phyloP scores from a whole-genome alignment of 30 jellyfish, hydroid and myxozoan genomes.

The Clytia hemisphaerica region DNA sequence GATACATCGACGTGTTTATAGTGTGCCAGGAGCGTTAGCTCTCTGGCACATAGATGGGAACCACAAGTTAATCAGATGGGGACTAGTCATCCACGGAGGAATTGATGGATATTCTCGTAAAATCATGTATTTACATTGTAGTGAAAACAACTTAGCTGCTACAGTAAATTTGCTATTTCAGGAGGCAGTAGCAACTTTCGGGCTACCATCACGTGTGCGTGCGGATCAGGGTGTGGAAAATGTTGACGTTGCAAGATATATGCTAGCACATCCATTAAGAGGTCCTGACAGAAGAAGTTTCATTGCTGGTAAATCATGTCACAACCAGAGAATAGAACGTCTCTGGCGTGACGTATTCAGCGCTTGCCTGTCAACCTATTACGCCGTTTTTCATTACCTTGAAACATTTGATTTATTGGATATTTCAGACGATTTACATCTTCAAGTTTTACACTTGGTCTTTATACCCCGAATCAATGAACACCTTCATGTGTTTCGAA shows the following conservation, averaged over 20 bases:
- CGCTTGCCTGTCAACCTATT: neutral
- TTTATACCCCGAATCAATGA: constrained; percentile 16
- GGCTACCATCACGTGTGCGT: constrained; percentile 39
- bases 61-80: constrained; percentile 32
- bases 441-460: constrained; percentile 4
- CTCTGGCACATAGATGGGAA: constrained; percentile 46
- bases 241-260: constrained; percentile 34
- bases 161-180: constrained; percentile 18
- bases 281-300: constrained; percentile 25
- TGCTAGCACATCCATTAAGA: constrained; percentile 23
- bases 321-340: constrained; percentile 17
- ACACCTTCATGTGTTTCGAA: constrained; percentile 10
- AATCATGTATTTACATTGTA: constrained; percentile 18
- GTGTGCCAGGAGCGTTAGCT: constrained; percentile 32
- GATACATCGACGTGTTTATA: constrained; percentile 15
- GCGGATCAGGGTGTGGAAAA: constrained; percentile 49
- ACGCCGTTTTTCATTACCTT: neutral
- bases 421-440: neutral
- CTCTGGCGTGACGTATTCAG: constrained; percentile 16
- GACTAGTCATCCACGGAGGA: constrained; percentile 39
- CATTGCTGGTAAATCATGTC: constrained; percentile 15
- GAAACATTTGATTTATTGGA: neutral
- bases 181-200: constrained; percentile 11
- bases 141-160: constrained; percentile 15
- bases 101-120: constrained; percentile 35